A percentile compares a stretch with the other conserved stretches of the same genome.
Evolutionary conservation across 2,113 vertebrate genomes (phyloP).

Genomic region (western clawed frog (Xenopus tropicalis)): DNA sequence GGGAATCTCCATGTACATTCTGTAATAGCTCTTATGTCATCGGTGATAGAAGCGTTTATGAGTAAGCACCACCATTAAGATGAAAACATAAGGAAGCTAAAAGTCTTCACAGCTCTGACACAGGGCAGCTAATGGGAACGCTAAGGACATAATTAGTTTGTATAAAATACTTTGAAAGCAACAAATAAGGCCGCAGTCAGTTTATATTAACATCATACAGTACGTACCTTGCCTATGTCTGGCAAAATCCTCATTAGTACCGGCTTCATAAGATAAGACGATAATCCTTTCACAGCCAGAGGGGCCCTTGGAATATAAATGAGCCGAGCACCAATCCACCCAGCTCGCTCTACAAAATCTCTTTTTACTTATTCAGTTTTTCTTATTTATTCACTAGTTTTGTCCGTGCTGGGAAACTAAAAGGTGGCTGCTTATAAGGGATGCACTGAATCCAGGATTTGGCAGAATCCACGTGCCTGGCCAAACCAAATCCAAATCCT

Average conservation of each 20-base stretch:
- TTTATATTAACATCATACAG: not conserved
- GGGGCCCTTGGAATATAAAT: not conserved
- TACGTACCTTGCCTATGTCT: not conserved
- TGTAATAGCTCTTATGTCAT: no score
- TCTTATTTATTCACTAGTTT: not conserved
- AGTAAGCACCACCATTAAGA: no score
- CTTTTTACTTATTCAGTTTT: not conserved
- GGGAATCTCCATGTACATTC: no score
- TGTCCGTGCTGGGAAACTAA: no score
- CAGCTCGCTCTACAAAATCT: not conserved
- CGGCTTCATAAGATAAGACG: not conserved
- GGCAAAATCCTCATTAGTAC: constrained; percentile 28
- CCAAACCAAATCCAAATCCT: no score
- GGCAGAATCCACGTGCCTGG: no score
- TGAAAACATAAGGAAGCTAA: not conserved
- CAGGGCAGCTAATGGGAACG: constrained; percentile 21
- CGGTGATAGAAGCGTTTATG: no score
- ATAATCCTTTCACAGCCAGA: constrained; percentile 13
- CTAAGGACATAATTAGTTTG: not conserved
- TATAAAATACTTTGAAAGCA: constrained; percentile 13
- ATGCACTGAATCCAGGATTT: no score
- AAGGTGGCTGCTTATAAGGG: no score
- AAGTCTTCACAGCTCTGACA: constrained; percentile 27
- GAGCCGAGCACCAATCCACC: not conserved
- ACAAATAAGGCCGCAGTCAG: constrained; percentile 20